A percentile compares a stretch with the other conserved stretches of the same genome.
Evolutionary conservation across 1,140 invertebrate genomes (phyloP).

Genomic region (Drosophila obscura): DNA sequence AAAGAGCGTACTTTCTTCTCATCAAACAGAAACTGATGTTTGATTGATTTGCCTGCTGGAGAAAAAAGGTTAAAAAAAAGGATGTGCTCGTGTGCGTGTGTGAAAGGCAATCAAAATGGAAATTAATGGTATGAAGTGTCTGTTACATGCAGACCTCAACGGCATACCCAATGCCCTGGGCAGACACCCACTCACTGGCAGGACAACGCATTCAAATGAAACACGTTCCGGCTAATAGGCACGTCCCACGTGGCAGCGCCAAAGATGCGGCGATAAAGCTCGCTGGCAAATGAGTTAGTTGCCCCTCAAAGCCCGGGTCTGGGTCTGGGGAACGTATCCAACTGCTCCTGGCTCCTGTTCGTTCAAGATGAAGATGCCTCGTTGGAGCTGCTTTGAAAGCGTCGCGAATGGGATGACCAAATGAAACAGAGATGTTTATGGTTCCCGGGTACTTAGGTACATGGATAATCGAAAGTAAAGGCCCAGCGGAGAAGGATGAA

Average conservation of each 20-base stretch:
- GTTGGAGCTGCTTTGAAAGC: slow-evolving; percentile 13
- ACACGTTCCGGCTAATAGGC: slow-evolving; percentile 74
- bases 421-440: slow-evolving; percentile 32
- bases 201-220: slow-evolving; percentile 55
- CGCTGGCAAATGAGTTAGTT: slow-evolving; percentile 67
- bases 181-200: slow-evolving; percentile 4
- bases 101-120: slow-evolving; percentile 47
- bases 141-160: slow-evolving; percentile 22
- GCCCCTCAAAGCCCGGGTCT: background rate
- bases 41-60: slow-evolving; percentile 55
- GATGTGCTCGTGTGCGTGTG: background rate
- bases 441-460: slow-evolving; percentile 39
- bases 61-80: slow-evolving; percentile 27
- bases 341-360: too few species aligned
- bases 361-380: slow-evolving; percentile 17
- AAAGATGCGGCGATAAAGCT: slow-evolving; percentile 64
- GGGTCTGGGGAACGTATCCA: too few species aligned
- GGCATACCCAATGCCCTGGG: background rate
- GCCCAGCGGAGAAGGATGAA: slow-evolving; percentile 30
- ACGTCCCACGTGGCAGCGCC: slow-evolving; percentile 51
- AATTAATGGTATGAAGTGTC: slow-evolving; percentile 54
- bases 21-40: slow-evolving; percentile 56
- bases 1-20: slow-evolving; percentile 23
- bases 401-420: slow-evolving; percentile 12
- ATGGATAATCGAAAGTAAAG: slow-evolving; percentile 46